These are phyloP conservation scores for Malacoraja senta DNA, from an alignment of 2,797 vertebrate species.

Conservation along the genomic window DNA sequence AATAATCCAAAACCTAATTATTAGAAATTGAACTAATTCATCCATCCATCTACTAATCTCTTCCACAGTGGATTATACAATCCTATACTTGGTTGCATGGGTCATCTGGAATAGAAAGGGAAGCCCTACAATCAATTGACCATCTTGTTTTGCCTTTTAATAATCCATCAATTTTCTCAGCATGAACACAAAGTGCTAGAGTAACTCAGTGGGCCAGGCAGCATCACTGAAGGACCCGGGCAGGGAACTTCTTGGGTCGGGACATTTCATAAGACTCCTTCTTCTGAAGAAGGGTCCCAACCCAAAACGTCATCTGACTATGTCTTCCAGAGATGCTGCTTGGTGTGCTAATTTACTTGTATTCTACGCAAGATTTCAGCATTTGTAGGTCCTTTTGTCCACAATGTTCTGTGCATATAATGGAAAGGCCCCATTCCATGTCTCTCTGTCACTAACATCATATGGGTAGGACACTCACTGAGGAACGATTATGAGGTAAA, in stretches of 20 bases:
- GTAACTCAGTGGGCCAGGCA: no score
- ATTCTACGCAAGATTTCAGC: no score
- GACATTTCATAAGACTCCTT: no score
- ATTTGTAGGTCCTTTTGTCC: no score
- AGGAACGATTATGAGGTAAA: not conserved
- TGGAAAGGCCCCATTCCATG: not conserved
- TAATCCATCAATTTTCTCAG: not conserved
- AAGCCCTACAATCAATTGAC: not conserved
- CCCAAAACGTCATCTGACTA: no score
- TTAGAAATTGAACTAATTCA: not conserved
- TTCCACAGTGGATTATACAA: not conserved
- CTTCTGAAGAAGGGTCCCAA: no score
- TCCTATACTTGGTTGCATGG: not conserved
- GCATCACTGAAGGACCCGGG: no score
- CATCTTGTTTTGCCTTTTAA: not conserved
- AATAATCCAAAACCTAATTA: not conserved
- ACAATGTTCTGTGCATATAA: not conserved
- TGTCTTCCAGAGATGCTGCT: no score
- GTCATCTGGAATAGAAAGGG: not conserved
- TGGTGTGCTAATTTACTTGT: no score
- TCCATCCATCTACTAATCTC: not conserved
- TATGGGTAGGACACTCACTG: not conserved
- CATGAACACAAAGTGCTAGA: not conserved
- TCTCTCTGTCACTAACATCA: not conserved
- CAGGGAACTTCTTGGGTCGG: no score